A percentile compares a stretch with the other conserved stretches of the same genome.
Conservation (phyloP, 2,888 invertebrate species). For the Cartodere bifasciata region DNA sequence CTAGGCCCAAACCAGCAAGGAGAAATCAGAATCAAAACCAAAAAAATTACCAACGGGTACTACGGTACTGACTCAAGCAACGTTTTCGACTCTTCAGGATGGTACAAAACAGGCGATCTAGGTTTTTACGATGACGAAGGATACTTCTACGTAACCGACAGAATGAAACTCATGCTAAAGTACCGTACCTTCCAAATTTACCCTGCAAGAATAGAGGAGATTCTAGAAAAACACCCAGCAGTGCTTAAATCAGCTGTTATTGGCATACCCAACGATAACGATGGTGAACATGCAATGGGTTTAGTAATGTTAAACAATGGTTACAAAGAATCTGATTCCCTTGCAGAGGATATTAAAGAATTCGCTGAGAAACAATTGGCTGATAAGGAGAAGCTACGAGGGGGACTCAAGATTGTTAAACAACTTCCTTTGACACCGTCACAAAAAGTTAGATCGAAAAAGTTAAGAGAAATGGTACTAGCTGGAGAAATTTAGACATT, state of each 20-base stretch:
- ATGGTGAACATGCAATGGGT: conserved; percentile 27
- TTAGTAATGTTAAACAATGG: conserved; percentile 18
- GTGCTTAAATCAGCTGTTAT: conserved; percentile 23
- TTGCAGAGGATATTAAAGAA: conserved; percentile 20
- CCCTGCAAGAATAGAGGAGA: conserved; percentile 24
- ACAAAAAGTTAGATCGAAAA: conserved; percentile 23
- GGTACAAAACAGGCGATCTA: no score
- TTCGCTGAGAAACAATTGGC: conserved; percentile 22
- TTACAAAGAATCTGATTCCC: conserved; percentile 12
- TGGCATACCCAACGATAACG: conserved; percentile 25
- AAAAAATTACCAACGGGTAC: conserved; percentile 33
- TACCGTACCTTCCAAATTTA: conserved; percentile 38
- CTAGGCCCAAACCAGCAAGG: conserved; percentile 35
- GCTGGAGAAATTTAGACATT: no score
- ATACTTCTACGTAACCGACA: conserved; percentile 37
- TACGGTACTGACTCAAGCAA: conserved; percentile 35
- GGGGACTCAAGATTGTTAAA: conserved; percentile 25
- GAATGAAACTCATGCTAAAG: conserved; percentile 40
- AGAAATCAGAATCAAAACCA: conserved; percentile 39
- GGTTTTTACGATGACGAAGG: conserved; percentile 37
- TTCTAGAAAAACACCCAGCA: conserved; percentile 23
- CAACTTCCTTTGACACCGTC: conserved; percentile 25
- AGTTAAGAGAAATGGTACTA: no score
- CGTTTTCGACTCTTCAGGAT: conserved; percentile 34
- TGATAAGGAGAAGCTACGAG: conserved; percentile 25